phyloP scores from a whole-genome alignment of 2,888 invertebrate genomes.

The Drosophila phalerata region DNA sequence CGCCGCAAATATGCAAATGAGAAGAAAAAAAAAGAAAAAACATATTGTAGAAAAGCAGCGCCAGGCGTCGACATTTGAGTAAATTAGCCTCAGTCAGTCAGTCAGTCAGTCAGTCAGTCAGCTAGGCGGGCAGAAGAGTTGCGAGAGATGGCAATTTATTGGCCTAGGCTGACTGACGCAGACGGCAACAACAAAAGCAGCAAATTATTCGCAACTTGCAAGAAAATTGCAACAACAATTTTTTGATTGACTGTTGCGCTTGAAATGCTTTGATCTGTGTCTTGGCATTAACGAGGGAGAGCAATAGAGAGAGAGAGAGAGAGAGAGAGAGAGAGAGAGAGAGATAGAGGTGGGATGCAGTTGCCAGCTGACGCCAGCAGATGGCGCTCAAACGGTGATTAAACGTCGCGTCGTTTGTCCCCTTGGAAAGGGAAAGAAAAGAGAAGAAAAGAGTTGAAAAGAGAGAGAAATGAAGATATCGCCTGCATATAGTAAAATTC shows the following conservation, averaged over 20 bases:
- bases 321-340: not conserved
- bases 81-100: conserved; percentile 55
- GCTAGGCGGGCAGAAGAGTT: conserved; percentile 1
- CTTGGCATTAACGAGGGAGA: conserved; percentile 21
- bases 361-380: conserved; percentile 63
- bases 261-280: conserved; percentile 75
- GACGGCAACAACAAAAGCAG: conserved; percentile 47
- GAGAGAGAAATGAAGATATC: conserved; percentile 46
- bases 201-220: conserved; percentile 34
- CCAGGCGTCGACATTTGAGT: conserved; percentile 77
- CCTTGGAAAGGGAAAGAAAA: not conserved
- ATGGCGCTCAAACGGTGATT: conserved; percentile 69
- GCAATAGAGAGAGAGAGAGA: not conserved
- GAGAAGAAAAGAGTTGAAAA: not conserved
- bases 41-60: conserved; percentile 52
- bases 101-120: conserved; percentile 8
- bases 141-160: conserved; percentile 56
- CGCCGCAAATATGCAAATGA: conserved; percentile 40
- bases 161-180: conserved; percentile 62
- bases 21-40: conserved; percentile 25
- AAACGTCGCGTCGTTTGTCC: conserved; percentile 14
- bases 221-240: conserved; percentile 52
- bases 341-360: conserved; percentile 7
- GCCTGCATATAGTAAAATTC: not conserved
- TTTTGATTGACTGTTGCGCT: conserved; percentile 77